These are phyloP conservation scores for Dendrolimus kikuchii DNA, from an alignment of 1,140 invertebrate genomes.

Conservation along the genomic window DNA sequence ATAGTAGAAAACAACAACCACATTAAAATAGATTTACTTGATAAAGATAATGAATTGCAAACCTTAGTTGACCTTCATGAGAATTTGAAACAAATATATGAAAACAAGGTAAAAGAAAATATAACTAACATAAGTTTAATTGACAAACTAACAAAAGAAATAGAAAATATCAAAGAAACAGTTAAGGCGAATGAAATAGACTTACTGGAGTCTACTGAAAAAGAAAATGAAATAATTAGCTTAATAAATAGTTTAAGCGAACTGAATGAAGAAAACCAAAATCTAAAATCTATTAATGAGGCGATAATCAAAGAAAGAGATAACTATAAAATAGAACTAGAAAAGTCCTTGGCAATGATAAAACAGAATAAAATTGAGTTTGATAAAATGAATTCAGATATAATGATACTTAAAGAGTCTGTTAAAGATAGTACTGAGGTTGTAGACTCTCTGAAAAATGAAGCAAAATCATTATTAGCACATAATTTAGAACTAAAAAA, in stretches of 20 bases:
- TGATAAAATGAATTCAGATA: constrained; percentile 41
- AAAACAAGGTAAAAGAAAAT: constrained; percentile 40
- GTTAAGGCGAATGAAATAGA: constrained; percentile 22
- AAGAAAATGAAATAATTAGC: constrained; percentile 10
- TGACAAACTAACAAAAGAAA: constrained; percentile 30
- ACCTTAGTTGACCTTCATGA: constrained; percentile 21
- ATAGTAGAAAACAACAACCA: constrained; percentile 21
- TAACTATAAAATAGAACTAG: constrained; percentile 25
- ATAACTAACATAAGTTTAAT: constrained; percentile 24
- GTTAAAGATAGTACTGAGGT: constrained; percentile 32
- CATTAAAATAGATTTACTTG: constrained; percentile 16
- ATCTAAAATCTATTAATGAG: constrained; percentile 39
- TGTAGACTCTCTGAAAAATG: constrained; percentile 36
- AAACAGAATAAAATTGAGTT: constrained; percentile 37
- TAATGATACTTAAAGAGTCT: constrained; percentile 33
- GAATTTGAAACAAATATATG: constrained; percentile 31
- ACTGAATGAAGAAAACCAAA: constrained; percentile 28
- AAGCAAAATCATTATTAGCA: constrained; percentile 32
- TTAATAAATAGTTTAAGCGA: constrained; percentile 15
- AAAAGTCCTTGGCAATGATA: constrained; percentile 31
- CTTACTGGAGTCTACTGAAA: not conserved
- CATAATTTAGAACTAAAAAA: constrained; percentile 35
- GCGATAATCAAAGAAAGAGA: constrained; percentile 44
- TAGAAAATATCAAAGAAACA: constrained; percentile 29
- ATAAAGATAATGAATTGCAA: constrained; percentile 26